phyloP scores from a whole-genome alignment of 1,140 invertebrate species.

The Sweltsa coloradensis region DNA sequence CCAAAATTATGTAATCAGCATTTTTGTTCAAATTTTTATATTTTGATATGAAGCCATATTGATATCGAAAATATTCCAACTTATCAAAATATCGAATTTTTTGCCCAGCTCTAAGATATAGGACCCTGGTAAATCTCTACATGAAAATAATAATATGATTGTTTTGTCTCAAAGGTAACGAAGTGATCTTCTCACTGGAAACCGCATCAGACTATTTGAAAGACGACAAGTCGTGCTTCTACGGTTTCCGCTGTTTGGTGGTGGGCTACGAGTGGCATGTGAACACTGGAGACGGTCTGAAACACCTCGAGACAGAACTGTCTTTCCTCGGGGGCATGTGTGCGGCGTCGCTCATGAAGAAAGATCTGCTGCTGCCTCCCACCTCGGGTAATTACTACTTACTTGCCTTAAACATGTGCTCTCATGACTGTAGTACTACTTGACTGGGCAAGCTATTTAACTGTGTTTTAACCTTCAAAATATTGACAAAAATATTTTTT shows the following conservation, averaged over 20 bases:
- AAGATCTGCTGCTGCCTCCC: constrained; percentile 62
- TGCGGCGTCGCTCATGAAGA: constrained; percentile 75
- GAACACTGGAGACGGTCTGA: constrained; percentile 45
- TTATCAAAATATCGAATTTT: too few relatives aligned
- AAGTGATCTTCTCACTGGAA: constrained; percentile 88
- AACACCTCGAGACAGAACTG: constrained; percentile 79
- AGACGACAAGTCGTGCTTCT: constrained; percentile 72
- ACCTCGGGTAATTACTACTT: constrained; percentile 38
- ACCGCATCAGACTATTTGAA: constrained; percentile 92
- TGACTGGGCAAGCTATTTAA: too few relatives aligned
- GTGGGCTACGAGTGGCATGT: constrained; percentile 80
- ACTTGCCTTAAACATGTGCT: too few relatives aligned
- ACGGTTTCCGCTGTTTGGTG: constrained; percentile 85
- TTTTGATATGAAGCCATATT: too few relatives aligned
- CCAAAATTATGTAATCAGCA: too few relatives aligned
- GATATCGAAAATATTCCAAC: too few relatives aligned
- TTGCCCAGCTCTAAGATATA: too few relatives aligned
- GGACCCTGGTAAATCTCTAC: too few relatives aligned
- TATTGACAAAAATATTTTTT: too few relatives aligned
- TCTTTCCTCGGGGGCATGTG: constrained; percentile 84
- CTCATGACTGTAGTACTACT: too few relatives aligned
- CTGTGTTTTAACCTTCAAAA: too few relatives aligned
- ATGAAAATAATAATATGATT: neutral
- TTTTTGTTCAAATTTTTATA: too few relatives aligned
- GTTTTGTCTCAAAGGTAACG: constrained; percentile 52